A percentile compares a stretch with the other conserved stretches of the same genome.
These are phyloP conservation scores for Petrolisthes cinctipes DNA, from an alignment of 2,888 invertebrate species.

Conservation along the genomic window DNA sequence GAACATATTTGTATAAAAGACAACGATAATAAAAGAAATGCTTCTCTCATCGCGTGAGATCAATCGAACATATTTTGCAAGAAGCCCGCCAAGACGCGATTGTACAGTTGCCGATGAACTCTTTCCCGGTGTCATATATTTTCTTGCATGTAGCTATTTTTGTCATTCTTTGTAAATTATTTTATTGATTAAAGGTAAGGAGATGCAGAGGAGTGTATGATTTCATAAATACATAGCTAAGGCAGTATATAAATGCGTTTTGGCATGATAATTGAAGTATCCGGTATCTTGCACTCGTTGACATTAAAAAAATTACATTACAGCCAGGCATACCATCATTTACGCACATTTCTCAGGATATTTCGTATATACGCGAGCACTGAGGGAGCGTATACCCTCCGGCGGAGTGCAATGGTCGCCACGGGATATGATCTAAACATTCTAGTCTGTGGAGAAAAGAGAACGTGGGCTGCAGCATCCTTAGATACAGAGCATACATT, in stretches of 20 bases:
- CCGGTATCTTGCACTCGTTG: not conserved
- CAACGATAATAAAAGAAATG: slow-evolving; percentile 10
- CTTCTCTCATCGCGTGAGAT: slow-evolving; percentile 21
- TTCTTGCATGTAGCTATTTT: not conserved
- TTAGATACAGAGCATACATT: not conserved
- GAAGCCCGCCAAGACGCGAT: slow-evolving; percentile 24
- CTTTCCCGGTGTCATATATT: not conserved
- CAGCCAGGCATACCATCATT: slow-evolving; percentile 13
- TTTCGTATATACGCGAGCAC: not conserved
- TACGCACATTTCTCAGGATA: slow-evolving; percentile 16
- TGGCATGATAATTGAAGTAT: not conserved
- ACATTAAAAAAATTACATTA: slow-evolving; percentile 18
- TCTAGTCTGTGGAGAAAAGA: not conserved
- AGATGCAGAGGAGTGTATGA: no score
- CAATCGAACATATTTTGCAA: slow-evolving; percentile 39
- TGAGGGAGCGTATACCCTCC: not conserved
- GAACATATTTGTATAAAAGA: no score
- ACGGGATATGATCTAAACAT: not conserved
- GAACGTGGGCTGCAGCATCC: not conserved
- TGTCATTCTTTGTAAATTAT: not conserved
- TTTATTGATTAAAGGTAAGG: no score
- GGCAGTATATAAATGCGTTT: not conserved
- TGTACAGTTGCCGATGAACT: slow-evolving; percentile 19
- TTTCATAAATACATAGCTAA: no score
- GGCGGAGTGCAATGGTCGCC: not conserved